Evolutionary conservation across 2,113 vertebrate species (phyloP), one percentile per base, ranked within the genome.

Genomic region (Forbesichthys agassizii): DNA sequence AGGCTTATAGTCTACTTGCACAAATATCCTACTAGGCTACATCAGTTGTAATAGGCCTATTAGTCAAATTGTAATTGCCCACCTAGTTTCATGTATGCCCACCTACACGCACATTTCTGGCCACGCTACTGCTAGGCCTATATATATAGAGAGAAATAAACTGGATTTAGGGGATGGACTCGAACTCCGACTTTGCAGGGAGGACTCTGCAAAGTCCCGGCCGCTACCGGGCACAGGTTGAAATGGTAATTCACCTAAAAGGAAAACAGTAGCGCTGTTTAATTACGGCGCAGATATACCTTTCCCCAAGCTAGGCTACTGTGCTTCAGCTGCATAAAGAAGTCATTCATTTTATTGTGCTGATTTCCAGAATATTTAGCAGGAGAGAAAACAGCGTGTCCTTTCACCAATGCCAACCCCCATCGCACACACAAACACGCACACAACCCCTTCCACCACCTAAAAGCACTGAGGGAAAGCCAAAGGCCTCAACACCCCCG

Each of bases 261-360:
- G 9, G 10, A 69, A 76, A 82, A 54, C 47, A 49, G n/a, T 36
- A 49, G 18, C 0, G 1, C 5, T 0, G 54, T 1, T 36, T 48
- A 13, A 64, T 70, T 58, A 56, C 27, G 20, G 27, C 56, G 12
- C 9, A 58, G 27, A 71, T 69, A 7, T 66, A 53, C 12, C 49
- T 64, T 81, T 36, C 55, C 20, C 27, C 51, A 56, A 58, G 67
- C 10, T 49, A 56, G 57, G 67, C 10, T 49, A 12, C 54, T 16
- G 9, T 27, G 73, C 27, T 74, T 84, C 53, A 62, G 46, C 72
- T 68, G 77, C 68, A 80, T 61, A 60, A 65, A 72, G 71, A 52
- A 78, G 61, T 77, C 80, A 67, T 65, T 79, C 66, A 78, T 46
- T 68, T 71, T 68, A 58, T 46, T 64, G 11, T 70, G 59, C 18